These are phyloP conservation scores for Furcula furcula DNA, from an alignment of 2,888 invertebrate species.

Conservation along the genomic window DNA sequence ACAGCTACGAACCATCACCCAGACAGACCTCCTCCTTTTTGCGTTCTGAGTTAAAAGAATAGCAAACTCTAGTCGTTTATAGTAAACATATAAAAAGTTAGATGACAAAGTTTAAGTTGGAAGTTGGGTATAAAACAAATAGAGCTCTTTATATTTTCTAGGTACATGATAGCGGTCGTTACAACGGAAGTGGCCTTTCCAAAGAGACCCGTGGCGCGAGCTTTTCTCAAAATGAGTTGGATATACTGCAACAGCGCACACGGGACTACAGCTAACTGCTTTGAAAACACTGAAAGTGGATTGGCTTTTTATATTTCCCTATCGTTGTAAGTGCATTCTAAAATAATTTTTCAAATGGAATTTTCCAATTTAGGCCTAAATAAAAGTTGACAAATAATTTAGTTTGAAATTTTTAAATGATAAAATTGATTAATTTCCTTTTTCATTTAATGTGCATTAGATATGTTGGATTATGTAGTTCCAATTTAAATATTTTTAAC, in stretches of 20 bases:
- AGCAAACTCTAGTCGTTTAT: no score
- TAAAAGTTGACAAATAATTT: no score
- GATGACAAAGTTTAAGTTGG: slow-evolving; percentile 26
- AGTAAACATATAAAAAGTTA: slow-evolving; percentile 7
- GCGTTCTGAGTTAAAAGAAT: no score
- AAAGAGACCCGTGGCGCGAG: slow-evolving; percentile 44
- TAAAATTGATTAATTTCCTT: no score
- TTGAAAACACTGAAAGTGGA: slow-evolving; percentile 21
- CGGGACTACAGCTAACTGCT: slow-evolving; percentile 36
- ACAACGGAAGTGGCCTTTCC: slow-evolving; percentile 38
- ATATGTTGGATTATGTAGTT: no score
- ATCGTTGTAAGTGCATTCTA: neutral
- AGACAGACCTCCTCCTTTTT: no score
- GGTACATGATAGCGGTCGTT: slow-evolving; percentile 42
- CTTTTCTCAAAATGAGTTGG: slow-evolving; percentile 48
- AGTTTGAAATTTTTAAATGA: no score
- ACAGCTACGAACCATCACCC: no score
- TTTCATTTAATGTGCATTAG: no score
- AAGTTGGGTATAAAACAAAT: slow-evolving; percentile 35
- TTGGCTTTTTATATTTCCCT: slow-evolving; percentile 6
- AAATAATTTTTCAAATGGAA: no score
- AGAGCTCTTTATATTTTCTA: slow-evolving; percentile 38
- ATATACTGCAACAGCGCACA: slow-evolving; percentile 44
- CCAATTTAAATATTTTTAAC: no score
- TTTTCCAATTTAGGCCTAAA: no score